Evolutionary conservation across 2,113 vertebrate species (phyloP).

Genomic region (Mesocricetus auratus): DNA sequence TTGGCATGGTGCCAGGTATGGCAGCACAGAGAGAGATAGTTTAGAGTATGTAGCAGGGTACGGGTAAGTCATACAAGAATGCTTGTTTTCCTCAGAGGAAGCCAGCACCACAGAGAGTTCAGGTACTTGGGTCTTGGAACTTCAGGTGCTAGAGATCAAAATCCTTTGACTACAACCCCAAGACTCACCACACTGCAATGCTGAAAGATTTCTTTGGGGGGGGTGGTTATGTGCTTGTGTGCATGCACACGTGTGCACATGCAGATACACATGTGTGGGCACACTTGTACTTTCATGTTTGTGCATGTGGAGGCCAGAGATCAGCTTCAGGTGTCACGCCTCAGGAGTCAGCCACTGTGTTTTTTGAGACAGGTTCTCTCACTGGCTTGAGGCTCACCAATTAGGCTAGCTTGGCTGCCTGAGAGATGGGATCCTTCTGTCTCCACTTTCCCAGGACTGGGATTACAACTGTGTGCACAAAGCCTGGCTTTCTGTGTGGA

Average conservation of each 20-base stretch:
- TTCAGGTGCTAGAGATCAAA: neutral
- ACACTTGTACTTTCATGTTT: neutral
- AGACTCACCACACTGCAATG: neutral
- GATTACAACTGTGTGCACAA: neutral
- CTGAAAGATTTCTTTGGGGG: neutral
- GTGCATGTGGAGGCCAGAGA: neutral
- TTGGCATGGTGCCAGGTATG: neutral
- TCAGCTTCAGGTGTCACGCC: neutral
- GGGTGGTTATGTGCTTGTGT: too few species aligned
- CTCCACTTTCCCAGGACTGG: neutral
- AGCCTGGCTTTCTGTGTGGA: neutral
- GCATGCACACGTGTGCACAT: too few species aligned
- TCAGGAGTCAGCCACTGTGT: neutral
- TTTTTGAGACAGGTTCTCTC: neutral
- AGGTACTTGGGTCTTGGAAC: neutral
- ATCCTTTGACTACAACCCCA: neutral
- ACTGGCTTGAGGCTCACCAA: neutral
- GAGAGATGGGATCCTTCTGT: neutral
- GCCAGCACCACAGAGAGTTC: neutral
- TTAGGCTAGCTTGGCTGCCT: neutral
- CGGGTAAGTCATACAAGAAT: neutral
- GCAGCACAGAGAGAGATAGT: neutral
- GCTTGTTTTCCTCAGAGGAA: neutral
- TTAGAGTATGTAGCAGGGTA: neutral
- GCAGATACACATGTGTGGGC: too few species aligned